A percentile compares a stretch with the other conserved stretches of the same genome.
Evolutionary conservation across 2,888 invertebrate genomes (phyloP).

Genomic region (Drosophila anomalata): DNA sequence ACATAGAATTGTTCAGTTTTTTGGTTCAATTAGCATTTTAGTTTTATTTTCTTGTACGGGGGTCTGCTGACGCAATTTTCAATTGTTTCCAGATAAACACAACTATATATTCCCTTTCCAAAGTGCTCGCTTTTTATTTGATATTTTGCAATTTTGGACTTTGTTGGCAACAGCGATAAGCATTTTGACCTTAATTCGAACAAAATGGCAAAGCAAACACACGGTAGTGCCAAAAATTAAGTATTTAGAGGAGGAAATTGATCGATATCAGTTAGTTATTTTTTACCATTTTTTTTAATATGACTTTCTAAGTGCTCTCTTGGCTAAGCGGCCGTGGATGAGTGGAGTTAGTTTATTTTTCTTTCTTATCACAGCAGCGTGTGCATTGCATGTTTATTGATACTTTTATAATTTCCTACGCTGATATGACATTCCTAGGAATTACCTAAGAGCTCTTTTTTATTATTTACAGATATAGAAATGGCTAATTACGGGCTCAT

Average conservation of each 20-base stretch:
- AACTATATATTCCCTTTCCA: conserved; percentile 26
- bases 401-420: conserved; percentile 13
- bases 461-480: conserved; percentile 1
- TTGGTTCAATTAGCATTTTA: conserved; percentile 30
- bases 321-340: background rate
- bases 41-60: conserved; percentile 7
- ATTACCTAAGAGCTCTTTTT: conserved; percentile 24
- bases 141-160: background rate
- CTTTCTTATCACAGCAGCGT: conserved; percentile 16
- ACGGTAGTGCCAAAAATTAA: background rate
- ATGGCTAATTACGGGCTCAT: background rate
- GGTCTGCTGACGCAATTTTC: conserved; percentile 67
- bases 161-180: conserved; percentile 26
- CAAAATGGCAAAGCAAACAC: conserved; percentile 7
- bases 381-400: conserved; percentile 35
- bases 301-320: background rate
- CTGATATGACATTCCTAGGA: conserved; percentile 25
- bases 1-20: conserved; percentile 49
- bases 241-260: conserved; percentile 10
- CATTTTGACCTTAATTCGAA: conserved; percentile 16
- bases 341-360: background rate
- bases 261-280: conserved; percentile 7
- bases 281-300: background rate
- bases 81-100: conserved; percentile 53
- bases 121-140: conserved; percentile 8